These are phyloP conservation scores for Falco novaeseelandiae DNA, from an alignment of 2,797 vertebrate species.

Conservation along the genomic window DNA sequence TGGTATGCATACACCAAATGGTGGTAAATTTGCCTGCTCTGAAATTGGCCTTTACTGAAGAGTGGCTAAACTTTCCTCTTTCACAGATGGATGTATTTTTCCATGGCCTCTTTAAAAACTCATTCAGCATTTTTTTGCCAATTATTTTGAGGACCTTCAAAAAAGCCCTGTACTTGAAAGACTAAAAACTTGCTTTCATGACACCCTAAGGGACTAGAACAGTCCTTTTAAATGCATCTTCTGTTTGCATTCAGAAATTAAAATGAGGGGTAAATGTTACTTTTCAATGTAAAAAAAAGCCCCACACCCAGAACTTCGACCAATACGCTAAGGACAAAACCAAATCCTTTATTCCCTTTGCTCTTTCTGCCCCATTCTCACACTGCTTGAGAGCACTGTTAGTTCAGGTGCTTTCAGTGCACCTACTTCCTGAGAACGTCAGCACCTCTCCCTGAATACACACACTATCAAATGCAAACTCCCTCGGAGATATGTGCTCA, in stretches of 20 bases:
- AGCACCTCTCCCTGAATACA: not conserved
- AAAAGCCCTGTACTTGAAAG: constrained; percentile 12
- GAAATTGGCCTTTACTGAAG: not conserved
- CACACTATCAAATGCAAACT: not conserved
- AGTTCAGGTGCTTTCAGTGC: constrained; percentile 27
- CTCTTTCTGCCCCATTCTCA: not conserved
- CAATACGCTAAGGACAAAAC: not conserved
- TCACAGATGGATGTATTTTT: not conserved
- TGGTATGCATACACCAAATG: not conserved
- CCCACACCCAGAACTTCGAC: not conserved
- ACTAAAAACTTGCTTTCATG: not conserved
- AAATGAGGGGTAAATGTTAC: not conserved
- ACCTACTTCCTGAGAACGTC: constrained; percentile 10
- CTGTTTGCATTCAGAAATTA: not conserved
- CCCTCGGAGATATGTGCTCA: not conserved
- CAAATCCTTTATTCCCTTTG: not conserved
- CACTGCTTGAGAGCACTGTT: constrained; percentile 1
- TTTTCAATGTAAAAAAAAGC: not conserved
- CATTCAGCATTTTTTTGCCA: not conserved
- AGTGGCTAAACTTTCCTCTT: not conserved
- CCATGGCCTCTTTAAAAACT: not conserved
- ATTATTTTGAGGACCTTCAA: not conserved
- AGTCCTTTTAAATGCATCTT: not conserved
- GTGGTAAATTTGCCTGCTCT: not conserved
- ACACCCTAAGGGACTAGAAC: not conserved